phyloP scores from a whole-genome alignment of 2,113 vertebrate species.

The Dromiciops gliroides region DNA sequence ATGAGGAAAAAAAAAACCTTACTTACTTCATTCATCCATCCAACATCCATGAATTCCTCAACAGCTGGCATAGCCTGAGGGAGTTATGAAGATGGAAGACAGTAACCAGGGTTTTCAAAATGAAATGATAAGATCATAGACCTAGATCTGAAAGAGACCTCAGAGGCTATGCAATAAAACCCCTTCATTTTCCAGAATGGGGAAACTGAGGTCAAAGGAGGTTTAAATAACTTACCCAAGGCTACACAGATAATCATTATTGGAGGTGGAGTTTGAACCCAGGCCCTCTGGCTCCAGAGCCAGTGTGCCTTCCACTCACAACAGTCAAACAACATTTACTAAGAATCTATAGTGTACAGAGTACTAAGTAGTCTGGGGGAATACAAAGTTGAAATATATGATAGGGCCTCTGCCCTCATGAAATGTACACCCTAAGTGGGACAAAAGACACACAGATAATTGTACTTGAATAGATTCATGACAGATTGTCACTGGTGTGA shows the following conservation, averaged over 20 bases:
- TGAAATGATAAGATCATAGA: background rate
- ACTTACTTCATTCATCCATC: background rate
- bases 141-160: background rate
- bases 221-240: background rate
- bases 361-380: background rate
- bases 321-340: background rate
- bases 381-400: background rate
- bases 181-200: background rate
- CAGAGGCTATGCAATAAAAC: background rate
- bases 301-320: background rate
- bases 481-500: background rate
- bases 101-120: background rate
- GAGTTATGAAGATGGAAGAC: background rate
- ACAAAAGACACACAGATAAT: background rate
- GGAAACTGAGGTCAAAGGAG: background rate
- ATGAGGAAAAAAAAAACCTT: background rate
- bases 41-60: background rate
- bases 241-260: background rate
- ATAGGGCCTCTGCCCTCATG: background rate
- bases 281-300: background rate
- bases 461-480: background rate
- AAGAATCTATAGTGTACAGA: background rate
- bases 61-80: background rate
- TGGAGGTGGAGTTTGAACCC: background rate
- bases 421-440: background rate